Conservation (phyloP, 2,797 vertebrate species). For the Microctenopoma stevenorrisi region DNA sequence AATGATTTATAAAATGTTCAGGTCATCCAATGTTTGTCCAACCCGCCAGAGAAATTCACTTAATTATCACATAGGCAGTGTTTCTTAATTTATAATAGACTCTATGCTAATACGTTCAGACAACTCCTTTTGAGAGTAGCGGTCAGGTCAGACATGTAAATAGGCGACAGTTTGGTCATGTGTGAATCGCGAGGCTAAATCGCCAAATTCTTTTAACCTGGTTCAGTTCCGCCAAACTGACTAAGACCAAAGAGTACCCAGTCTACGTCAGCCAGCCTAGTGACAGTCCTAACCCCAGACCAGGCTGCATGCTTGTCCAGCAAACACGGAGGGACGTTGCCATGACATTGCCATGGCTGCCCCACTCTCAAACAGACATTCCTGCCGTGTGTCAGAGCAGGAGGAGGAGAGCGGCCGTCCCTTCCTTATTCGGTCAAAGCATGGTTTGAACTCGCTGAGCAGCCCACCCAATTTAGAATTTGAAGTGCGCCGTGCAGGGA, state of each 20-base stretch:
- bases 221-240: not conserved
- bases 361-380: slow-evolving; percentile 67
- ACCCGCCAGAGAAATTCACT: too few relatives aligned
- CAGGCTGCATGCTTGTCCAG: slow-evolving; percentile 42
- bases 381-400: slow-evolving; percentile 61
- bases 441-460: slow-evolving; percentile 72
- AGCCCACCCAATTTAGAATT: slow-evolving; percentile 77
- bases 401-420: slow-evolving; percentile 59
- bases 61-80: too few relatives aligned
- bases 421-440: slow-evolving; percentile 85
- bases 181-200: not conserved
- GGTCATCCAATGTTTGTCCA: too few relatives aligned
- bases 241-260: not conserved
- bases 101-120: too few relatives aligned
- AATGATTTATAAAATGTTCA: too few relatives aligned
- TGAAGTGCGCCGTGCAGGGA: slow-evolving; percentile 65
- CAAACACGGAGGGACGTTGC: slow-evolving; percentile 44
- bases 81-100: too few relatives aligned
- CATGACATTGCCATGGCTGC: slow-evolving; percentile 61
- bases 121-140: too few relatives aligned
- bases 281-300: slow-evolving; percentile 4
- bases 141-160: too few relatives aligned
- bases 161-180: too few relatives aligned
- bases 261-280: not conserved
- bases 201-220: not conserved